A percentile compares a stretch with the other conserved stretches of the same genome.
Evolutionary conservation across 2,888 invertebrate species (phyloP).

Genomic region (Drosophila multiciliata): DNA sequence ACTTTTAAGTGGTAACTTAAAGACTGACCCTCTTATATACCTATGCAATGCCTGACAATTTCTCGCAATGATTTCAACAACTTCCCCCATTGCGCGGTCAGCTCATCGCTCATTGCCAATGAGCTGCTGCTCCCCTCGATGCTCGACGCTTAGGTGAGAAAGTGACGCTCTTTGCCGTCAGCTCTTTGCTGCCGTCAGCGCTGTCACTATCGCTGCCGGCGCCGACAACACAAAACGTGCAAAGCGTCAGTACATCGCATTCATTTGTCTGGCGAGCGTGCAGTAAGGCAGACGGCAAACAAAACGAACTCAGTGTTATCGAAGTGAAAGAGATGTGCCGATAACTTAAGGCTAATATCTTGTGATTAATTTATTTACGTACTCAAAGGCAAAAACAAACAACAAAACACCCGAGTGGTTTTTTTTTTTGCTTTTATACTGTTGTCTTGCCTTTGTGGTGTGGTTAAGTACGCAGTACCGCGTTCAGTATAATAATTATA

Average conservation of each 20-base stretch:
- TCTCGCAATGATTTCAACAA: conserved; percentile 67
- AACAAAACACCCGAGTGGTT: conserved; percentile 24
- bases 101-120: conserved; percentile 49
- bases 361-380: conserved; percentile 61
- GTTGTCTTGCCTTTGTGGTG: conserved; percentile 25
- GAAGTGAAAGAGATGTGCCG: conserved; percentile 61
- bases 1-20: conserved; percentile 1
- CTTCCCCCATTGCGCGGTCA: conserved; percentile 62
- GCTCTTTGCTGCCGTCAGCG: conserved; percentile 14
- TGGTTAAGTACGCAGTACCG: conserved; percentile 53
- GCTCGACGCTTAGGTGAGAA: conserved; percentile 48
- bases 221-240: conserved; percentile 62
- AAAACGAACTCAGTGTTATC: conserved; percentile 23
- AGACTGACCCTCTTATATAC: conserved; percentile 24
- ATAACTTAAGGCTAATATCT: conserved; percentile 66
- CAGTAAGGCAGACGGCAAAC: conserved; percentile 54
- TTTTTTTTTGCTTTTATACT: conserved; percentile 18
- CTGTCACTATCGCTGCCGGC: conserved; percentile 27
- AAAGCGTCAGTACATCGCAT: conserved; percentile 54
- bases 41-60: conserved; percentile 34
- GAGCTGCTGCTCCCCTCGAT: conserved; percentile 8
- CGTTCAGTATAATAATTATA: conserved; percentile 25
- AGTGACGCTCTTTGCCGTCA: conserved; percentile 48
- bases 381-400: conserved; percentile 23
- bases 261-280: conserved; percentile 69